Percentiles rank a stretch among this genome's conserved stretches.
Conservation (phyloP, 2,113 vertebrate genomes). For the Nothobranchius kuhntae region DNA sequence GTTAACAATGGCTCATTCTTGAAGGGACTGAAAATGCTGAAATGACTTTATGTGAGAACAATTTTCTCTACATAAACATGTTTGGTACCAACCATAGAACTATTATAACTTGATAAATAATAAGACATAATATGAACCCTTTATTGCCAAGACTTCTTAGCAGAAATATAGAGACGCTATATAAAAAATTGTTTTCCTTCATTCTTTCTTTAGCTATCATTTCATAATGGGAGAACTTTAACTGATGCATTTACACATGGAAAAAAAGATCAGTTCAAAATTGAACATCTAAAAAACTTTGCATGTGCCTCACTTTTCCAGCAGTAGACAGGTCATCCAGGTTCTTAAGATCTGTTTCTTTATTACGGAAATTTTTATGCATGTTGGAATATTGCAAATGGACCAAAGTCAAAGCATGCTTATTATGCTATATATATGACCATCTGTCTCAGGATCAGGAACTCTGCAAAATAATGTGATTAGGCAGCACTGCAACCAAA, state of each 20-base stretch:
- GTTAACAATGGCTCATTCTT: too few relatives aligned
- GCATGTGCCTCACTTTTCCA: neutral
- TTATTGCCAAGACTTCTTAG: slow-evolving; percentile 22
- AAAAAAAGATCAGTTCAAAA: too few relatives aligned
- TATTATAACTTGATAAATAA: slow-evolving; percentile 7
- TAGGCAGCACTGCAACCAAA: slow-evolving; percentile 50
- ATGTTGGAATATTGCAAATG: slow-evolving; percentile 30
- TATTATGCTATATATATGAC: slow-evolving; percentile 30
- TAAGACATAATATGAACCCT: neutral
- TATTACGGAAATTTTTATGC: slow-evolving; percentile 31
- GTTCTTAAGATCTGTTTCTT: neutral
- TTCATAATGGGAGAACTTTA: slow-evolving; percentile 38
- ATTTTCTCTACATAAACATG: too few relatives aligned
- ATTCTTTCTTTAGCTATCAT: neutral
- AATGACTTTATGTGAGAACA: too few relatives aligned
- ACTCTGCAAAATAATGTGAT: slow-evolving; percentile 56
- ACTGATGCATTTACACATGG: too few relatives aligned
- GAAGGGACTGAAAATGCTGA: too few relatives aligned
- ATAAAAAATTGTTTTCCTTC: too few relatives aligned
- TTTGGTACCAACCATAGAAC: too few relatives aligned
- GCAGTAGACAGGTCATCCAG: neutral
- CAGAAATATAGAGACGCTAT: neutral
- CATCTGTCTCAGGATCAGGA: slow-evolving; percentile 58
- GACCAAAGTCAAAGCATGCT: slow-evolving; percentile 17
- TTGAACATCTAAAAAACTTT: too few relatives aligned